These are phyloP conservation scores for Megalopta genalis DNA, from an alignment of 1,140 invertebrate genomes.

Conservation along the genomic window DNA sequence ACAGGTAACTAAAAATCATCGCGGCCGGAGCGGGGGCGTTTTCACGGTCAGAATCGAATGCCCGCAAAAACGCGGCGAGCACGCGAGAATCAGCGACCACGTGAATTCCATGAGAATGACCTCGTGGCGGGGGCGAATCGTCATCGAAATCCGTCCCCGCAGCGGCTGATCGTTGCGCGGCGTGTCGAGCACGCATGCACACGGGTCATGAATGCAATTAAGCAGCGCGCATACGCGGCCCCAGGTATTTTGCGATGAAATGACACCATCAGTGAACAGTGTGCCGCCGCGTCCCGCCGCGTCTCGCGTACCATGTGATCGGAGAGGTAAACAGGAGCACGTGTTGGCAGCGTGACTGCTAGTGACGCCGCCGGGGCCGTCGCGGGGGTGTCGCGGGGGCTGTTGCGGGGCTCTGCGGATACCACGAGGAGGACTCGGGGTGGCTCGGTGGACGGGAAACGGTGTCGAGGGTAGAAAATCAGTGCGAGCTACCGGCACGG, in stretches of 20 bases:
- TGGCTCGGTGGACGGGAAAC: constrained; percentile 38
- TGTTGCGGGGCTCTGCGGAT: constrained; percentile 16
- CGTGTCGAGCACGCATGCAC: constrained; percentile 35
- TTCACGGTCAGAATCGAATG: no score
- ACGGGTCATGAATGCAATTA: constrained; percentile 50
- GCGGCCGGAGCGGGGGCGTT: no score
- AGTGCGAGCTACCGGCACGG: constrained; percentile 57
- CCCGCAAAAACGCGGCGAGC: background rate
- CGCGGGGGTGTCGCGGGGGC: constrained; percentile 33
- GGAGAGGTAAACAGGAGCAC: constrained; percentile 78
- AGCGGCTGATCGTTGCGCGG: background rate
- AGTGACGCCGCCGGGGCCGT: no score
- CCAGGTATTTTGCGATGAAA: constrained; percentile 49
- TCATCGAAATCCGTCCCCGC: constrained; percentile 12
- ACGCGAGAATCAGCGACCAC: background rate
- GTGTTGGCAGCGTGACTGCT: constrained; percentile 74
- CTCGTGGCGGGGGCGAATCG: background rate
- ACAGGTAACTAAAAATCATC: no score
- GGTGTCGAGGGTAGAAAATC: constrained; percentile 70
- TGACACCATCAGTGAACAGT: constrained; percentile 47
- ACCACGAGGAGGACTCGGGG: constrained; percentile 35
- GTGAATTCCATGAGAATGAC: background rate
- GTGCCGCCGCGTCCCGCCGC: background rate
- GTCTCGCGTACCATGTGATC: constrained; percentile 63
- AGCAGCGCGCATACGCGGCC: constrained; percentile 36